Conservation (phyloP, 2,113 vertebrate genomes). For the Lucifuga dentata region DNA sequence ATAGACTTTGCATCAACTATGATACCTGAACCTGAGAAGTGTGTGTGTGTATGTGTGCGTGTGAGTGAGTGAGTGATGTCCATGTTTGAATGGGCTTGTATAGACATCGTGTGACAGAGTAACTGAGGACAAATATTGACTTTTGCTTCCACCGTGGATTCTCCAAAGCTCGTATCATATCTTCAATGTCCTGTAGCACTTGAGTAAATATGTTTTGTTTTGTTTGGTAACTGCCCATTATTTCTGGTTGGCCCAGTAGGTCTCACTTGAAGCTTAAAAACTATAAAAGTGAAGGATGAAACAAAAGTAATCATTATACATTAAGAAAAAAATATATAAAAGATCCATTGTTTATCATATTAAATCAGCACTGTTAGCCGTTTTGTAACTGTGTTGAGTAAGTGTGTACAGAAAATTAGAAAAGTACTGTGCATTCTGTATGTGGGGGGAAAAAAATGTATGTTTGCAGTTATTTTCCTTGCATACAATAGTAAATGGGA, state of each 20-base stretch:
- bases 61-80: not conserved
- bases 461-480: not conserved
- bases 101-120: conserved; percentile 48
- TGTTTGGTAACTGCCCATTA: conserved; percentile 54
- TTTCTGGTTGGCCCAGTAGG: conserved; percentile 25
- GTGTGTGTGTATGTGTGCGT: not conserved
- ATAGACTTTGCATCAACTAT: too few species aligned
- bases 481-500: too few species aligned
- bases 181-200: conserved; percentile 35
- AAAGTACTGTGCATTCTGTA: too few species aligned
- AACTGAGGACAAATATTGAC: conserved; percentile 74
- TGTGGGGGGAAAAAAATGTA: not conserved
- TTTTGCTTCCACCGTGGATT: conserved; percentile 33
- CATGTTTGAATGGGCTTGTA: conserved; percentile 41
- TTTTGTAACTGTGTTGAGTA: too few species aligned
- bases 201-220: conserved; percentile 53
- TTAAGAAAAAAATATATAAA: not conserved
- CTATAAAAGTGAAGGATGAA: conserved; percentile 32
- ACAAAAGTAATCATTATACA: conserved; percentile 4
- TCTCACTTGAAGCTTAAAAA: not conserved
- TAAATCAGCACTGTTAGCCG: too few species aligned
- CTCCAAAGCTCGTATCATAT: conserved; percentile 47
- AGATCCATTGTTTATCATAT: too few species aligned
- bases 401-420: too few species aligned
- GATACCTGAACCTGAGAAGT: too few species aligned